Percentiles rank a stretch among this genome's conserved stretches.
Conservation (phyloP, 2,113 vertebrate genomes). For the Sterna hirundo region DNA sequence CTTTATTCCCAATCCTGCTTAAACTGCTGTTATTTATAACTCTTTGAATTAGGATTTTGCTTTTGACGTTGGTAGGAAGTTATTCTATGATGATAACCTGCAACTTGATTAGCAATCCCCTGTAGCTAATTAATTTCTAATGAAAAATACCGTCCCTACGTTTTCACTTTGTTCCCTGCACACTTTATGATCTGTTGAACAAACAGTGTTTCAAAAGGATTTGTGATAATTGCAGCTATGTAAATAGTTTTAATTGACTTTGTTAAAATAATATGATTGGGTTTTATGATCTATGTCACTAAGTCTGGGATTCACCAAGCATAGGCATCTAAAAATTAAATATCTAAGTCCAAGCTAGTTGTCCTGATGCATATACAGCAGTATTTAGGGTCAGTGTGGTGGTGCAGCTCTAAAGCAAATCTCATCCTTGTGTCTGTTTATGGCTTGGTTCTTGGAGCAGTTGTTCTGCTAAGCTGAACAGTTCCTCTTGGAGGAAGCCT, state of each 20-base stretch:
- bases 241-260: conserved; percentile 14
- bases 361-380: background rate
- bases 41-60: conserved; percentile 31
- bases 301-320: background rate
- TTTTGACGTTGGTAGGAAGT: conserved; percentile 11
- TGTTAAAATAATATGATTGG: background rate
- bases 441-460: background rate
- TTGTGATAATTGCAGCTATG: background rate
- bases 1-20: background rate
- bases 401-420: background rate
- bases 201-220: background rate
- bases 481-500: background rate
- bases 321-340: background rate
- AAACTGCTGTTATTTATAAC: conserved; percentile 5
- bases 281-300: background rate
- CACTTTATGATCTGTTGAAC: background rate
- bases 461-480: background rate
- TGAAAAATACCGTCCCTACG: background rate
- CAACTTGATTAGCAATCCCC: conserved; percentile 34
- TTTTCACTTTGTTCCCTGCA: background rate
- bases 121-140: conserved; percentile 35
- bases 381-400: background rate
- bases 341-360: background rate
- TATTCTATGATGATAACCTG: background rate
- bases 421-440: background rate